Evolutionary conservation across 2,797 vertebrate genomes (phyloP).

Genomic region (Anguilla obscura): DNA sequence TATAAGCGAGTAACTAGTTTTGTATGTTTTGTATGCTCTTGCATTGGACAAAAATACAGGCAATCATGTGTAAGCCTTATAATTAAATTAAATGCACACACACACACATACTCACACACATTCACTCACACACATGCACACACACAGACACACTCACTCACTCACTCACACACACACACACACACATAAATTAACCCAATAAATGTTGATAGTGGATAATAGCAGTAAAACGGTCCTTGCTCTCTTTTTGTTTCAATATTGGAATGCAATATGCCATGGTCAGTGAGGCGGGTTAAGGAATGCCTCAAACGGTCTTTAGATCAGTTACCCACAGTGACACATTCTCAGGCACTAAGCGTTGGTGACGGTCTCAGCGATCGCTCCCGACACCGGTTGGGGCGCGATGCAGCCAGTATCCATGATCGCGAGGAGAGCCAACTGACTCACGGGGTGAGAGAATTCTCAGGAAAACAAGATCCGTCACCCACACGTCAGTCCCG

Average conservation of each 20-base stretch:
- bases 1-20: too few species aligned
- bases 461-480: not conserved
- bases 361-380: not conserved
- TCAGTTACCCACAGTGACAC: slow-evolving; percentile 43
- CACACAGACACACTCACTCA: too few species aligned
- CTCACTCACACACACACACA: too few species aligned
- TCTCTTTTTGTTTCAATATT: not conserved
- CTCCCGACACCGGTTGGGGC: not conserved
- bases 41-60: too few species aligned
- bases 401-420: not conserved
- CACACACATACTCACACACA: too few species aligned
- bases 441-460: not conserved
- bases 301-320: slow-evolving; percentile 52
- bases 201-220: not conserved
- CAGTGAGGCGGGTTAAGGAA: slow-evolving; percentile 45
- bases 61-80: too few species aligned
- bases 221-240: not conserved
- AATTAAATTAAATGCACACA: too few species aligned
- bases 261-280: slow-evolving; percentile 15
- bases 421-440: not conserved
- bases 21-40: too few species aligned
- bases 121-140: too few species aligned
- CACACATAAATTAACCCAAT: not conserved
- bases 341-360: slow-evolving; percentile 22
- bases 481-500: not conserved